These are phyloP conservation scores for Trichogramma pretiosum DNA, from an alignment of 1,140 invertebrate genomes.

Conservation along the genomic window DNA sequence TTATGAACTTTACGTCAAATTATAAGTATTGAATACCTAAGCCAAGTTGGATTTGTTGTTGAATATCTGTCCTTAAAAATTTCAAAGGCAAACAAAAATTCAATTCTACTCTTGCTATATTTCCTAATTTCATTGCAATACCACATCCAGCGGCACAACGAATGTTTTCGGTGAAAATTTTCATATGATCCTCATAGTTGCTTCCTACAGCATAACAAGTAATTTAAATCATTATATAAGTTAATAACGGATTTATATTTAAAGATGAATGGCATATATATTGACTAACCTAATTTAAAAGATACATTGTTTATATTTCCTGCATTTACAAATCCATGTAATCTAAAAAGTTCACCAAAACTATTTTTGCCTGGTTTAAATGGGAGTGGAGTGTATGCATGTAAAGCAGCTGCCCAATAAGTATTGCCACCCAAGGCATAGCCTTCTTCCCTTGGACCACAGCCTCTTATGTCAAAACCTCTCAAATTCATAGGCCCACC, in stretches of 20 bases:
- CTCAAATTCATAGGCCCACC: slow-evolving; percentile 76
- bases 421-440: slow-evolving; percentile 59
- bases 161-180: slow-evolving; percentile 42
- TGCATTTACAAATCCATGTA: slow-evolving; percentile 76
- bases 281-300: slow-evolving; percentile 24
- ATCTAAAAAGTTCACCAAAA: slow-evolving; percentile 70
- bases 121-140: slow-evolving; percentile 66
- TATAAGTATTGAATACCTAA: slow-evolving; percentile 41
- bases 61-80: slow-evolving; percentile 31
- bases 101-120: slow-evolving; percentile 72
- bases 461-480: slow-evolving; percentile 73
- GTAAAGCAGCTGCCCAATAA: slow-evolving; percentile 73
- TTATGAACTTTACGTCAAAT: slow-evolving; percentile 10
- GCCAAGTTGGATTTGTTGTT: slow-evolving; percentile 40
- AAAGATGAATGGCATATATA: slow-evolving; percentile 2
- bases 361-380: slow-evolving; percentile 66
- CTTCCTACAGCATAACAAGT: slow-evolving; percentile 35
- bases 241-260: background rate
- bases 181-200: slow-evolving; percentile 35
- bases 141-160: slow-evolving; percentile 63
- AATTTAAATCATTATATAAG: background rate
- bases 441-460: slow-evolving; percentile 70
- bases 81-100: slow-evolving; percentile 48
- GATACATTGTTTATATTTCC: slow-evolving; percentile 63
- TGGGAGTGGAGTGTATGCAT: slow-evolving; percentile 77